phyloP scores from a whole-genome alignment of 2,888 invertebrate genomes.

The Agrochola lychnidis region DNA sequence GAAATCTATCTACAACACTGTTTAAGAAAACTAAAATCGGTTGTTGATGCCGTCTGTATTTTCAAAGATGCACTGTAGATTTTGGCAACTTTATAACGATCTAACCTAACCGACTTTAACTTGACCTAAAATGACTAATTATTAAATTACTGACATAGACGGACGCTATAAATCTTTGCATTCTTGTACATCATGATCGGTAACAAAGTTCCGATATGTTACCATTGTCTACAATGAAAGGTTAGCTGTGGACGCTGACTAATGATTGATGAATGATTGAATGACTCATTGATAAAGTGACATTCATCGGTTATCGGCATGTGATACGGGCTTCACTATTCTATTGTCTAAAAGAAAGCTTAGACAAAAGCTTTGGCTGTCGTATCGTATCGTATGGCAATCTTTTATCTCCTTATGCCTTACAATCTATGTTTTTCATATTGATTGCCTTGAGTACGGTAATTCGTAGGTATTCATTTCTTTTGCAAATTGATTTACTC shows the following conservation, averaged over 20 bases:
- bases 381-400: constrained; percentile 33
- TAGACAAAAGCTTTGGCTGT: constrained; percentile 46
- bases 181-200: constrained; percentile 65
- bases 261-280: constrained; percentile 84
- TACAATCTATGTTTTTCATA: constrained; percentile 16
- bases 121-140: constrained; percentile 13
- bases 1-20: constrained; percentile 10
- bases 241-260: constrained; percentile 79
- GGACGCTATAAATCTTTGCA: constrained; percentile 60
- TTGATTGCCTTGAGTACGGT: constrained; percentile 6
- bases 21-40: constrained; percentile 10
- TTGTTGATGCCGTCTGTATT: constrained; percentile 16
- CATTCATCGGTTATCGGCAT: constrained; percentile 77
- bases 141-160: constrained; percentile 12
- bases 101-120: background rate
- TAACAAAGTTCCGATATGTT: constrained; percentile 71
- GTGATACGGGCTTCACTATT: constrained; percentile 63
- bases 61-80: background rate
- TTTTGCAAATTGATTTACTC: constrained; percentile 1
- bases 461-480: background rate
- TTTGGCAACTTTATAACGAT: background rate
- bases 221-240: constrained; percentile 77
- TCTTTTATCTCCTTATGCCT: constrained; percentile 28
- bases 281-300: constrained; percentile 83
- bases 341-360: constrained; percentile 69